Conservation (phyloP, 2,113 vertebrate genomes). For the Galbula dea region DNA sequence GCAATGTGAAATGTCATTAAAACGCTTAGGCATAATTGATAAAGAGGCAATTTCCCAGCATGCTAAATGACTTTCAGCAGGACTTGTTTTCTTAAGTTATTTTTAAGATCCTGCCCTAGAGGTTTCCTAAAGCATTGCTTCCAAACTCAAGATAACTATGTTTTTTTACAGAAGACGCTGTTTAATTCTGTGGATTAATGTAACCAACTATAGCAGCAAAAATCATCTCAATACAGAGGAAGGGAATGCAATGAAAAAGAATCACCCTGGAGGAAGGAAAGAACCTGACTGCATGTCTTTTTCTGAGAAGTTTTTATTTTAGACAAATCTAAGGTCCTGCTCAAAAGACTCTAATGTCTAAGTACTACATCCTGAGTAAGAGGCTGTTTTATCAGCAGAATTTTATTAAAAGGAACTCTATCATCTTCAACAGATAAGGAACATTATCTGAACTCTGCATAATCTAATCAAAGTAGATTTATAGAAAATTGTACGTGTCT, state of each 20-base stretch:
- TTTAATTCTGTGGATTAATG: not conserved
- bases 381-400: too few species aligned
- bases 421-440: too few species aligned
- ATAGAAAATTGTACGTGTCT: not conserved
- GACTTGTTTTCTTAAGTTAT: not conserved
- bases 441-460: too few species aligned
- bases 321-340: too few species aligned
- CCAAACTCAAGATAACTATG: not conserved
- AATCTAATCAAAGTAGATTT: constrained; percentile 1
- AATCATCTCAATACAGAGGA: not conserved
- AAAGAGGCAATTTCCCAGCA: not conserved
- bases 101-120: not conserved
- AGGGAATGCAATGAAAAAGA: not conserved
- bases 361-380: too few species aligned
- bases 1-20: constrained; percentile 34
- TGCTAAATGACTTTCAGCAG: not conserved
- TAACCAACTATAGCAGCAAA: not conserved
- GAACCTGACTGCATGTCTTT: too few species aligned
- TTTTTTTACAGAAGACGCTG: not conserved
- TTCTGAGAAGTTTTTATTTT: too few species aligned
- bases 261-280: accelerated
- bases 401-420: too few species aligned
- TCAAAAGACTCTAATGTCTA: too few species aligned
- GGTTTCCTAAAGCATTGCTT: not conserved
- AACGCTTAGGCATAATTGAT: constrained; percentile 19